Conservation (phyloP, 2,113 vertebrate species). For the Prochilodus magdalenae region DNA sequence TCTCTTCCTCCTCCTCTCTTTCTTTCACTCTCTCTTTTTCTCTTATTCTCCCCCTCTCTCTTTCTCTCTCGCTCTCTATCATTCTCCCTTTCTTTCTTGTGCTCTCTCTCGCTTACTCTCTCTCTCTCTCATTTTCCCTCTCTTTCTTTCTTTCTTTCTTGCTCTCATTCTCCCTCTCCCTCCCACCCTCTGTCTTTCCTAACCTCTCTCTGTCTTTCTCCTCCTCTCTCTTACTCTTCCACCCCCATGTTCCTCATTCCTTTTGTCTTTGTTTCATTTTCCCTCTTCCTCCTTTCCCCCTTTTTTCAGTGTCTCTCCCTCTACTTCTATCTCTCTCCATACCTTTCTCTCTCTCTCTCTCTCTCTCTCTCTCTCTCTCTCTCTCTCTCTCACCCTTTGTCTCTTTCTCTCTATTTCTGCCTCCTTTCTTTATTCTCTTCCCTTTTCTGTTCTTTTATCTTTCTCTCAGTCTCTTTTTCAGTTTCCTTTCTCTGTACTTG, state of each 20-base stretch:
- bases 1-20: background rate
- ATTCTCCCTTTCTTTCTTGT: background rate
- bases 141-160: background rate
- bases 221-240: too few species aligned
- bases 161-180: background rate
- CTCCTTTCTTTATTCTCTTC: background rate
- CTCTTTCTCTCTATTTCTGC: background rate
- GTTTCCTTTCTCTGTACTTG: too few species aligned
- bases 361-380: background rate
- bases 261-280: background rate
- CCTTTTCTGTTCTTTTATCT: background rate
- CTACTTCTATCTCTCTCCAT: background rate
- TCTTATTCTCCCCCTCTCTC: background rate
- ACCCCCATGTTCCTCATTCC: too few species aligned
- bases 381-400: background rate
- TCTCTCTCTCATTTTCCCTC: background rate
- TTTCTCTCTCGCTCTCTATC: too few species aligned
- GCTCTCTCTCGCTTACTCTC: background rate
- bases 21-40: background rate
- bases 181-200: background rate
- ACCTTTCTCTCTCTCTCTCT: too few species aligned
- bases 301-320: too few species aligned
- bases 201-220: background rate
- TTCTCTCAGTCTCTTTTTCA: background rate
- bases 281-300: too few species aligned